A percentile compares a stretch with the other conserved stretches of the same genome.
These are phyloP conservation scores for Hydrocynus forskahlii DNA, from an alignment of 2,797 vertebrate genomes.

Conservation along the genomic window DNA sequence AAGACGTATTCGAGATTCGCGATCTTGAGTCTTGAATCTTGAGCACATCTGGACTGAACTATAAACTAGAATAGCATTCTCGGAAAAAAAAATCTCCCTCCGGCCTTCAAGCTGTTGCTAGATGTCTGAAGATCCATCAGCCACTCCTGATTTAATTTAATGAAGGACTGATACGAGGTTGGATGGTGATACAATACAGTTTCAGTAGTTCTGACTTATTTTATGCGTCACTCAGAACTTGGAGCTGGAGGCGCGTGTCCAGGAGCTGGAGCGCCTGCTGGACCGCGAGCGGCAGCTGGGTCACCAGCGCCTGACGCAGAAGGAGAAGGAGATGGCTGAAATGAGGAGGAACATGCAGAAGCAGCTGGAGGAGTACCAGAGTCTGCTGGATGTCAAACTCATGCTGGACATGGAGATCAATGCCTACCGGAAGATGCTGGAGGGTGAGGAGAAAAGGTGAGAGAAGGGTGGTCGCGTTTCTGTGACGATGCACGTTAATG, in stretches of 20 bases:
- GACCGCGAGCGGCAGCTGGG: constrained; percentile 74
- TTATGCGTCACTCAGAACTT: constrained; percentile 68
- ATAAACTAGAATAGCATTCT: too few relatives aligned
- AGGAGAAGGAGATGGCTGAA: constrained; percentile 77
- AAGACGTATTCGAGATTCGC: too few relatives aligned
- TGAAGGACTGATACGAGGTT: too few relatives aligned
- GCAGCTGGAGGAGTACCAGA: constrained; percentile 84
- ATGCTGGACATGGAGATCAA: constrained; percentile 88
- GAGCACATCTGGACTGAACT: too few relatives aligned
- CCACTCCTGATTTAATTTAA: too few relatives aligned
- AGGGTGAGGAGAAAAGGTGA: constrained; percentile 87
- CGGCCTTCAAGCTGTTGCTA: too few relatives aligned
- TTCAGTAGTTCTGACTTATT: background rate
- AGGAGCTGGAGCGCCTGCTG: constrained; percentile 77
- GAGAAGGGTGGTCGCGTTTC: background rate
- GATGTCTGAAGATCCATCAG: too few relatives aligned
- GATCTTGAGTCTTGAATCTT: too few relatives aligned
- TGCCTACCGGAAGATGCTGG: constrained; percentile 87
- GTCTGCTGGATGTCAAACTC: constrained; percentile 84
- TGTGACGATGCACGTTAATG: too few relatives aligned
- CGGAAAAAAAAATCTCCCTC: too few relatives aligned
- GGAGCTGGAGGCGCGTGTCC: constrained; percentile 71
- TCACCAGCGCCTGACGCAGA: constrained; percentile 75
- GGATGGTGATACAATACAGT: too few relatives aligned
- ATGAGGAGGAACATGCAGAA: constrained; percentile 72